Conservation (phyloP, 1,140 invertebrate genomes). For the Acromyrmex heyeri region DNA sequence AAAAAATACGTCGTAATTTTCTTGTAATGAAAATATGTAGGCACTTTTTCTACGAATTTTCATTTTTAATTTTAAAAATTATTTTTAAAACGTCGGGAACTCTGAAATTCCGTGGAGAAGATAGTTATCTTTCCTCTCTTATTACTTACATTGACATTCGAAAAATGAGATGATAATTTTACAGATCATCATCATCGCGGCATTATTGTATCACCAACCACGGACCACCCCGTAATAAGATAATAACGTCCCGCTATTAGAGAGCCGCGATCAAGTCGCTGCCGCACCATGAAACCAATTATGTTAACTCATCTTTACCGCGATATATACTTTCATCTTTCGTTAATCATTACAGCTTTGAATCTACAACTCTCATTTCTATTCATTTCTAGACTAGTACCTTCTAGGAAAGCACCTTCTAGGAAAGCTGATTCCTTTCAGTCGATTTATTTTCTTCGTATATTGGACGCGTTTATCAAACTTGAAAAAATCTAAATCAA, state of each 20-base stretch:
- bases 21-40: neutral
- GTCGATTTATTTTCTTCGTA: neutral
- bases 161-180: slow-evolving; percentile 2
- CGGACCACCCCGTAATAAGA: slow-evolving; percentile 10
- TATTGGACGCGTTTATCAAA: neutral
- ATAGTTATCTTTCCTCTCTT: neutral
- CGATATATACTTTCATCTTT: neutral
- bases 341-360: neutral
- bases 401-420: neutral
- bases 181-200: neutral
- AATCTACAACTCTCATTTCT: neutral
- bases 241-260: slow-evolving; percentile 6
- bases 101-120: neutral
- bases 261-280: slow-evolving; percentile 2
- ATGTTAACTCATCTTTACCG: neutral
- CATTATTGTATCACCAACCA: slow-evolving; percentile 17
- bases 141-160: neutral
- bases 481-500: neutral
- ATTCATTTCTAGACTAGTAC: neutral
- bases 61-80: neutral
- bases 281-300: slow-evolving; percentile 7
- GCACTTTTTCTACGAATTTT: neutral
- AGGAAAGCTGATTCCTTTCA: neutral
- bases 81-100: neutral
- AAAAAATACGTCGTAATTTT: neutral